Base-by-base conservation (phyloP, 37 sponge, comb jelly and placozoan species). In the Crambe crambe region DNA sequence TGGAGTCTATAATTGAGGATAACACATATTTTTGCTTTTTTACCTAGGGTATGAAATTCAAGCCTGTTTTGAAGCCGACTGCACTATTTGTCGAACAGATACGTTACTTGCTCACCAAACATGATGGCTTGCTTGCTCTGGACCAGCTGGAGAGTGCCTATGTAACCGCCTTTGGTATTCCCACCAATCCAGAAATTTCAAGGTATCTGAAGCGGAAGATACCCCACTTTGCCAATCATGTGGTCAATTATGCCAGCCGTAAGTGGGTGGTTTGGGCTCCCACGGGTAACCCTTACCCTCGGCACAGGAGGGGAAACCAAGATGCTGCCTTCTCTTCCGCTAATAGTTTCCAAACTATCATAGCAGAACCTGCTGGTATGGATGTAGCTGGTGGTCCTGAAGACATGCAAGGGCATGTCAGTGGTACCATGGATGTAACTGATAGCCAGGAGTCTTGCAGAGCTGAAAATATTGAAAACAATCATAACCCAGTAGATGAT, bases 201-300 rank as follows among this genome's bases (percentile, higher is more conserved):
- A 47, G 30, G 3, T 29, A 58, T 37, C 20, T 77, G 42, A 32
- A 59, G 32, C 29, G 40, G 9, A 71, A 58, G 44, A 34, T 84
- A 0, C 30, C 84, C 0, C 63, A 47, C 2, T 8, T 36, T 20
- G 75, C 81, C 31, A 35, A 75, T 8, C 85, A 84, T 27, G 67
- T 84, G 56, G 85, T 85, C 3, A 83, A 80, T 47, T 62, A 83
- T 3, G 27, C 85, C 38, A 59, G 60, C 20, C 36, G 56, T 22
- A 68, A 80, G 39, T 84, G 84, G 84, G 42, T 76, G 12, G 81
- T 89, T 37, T 89, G 90, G 90, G 81, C 81, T 2, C 85, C 90
- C 0, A 56, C 65, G 25, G 81, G 85, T 17, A 27, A 69, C 2
- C 80, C 85, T 1, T 80, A 84, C 37, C 90, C 90, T 39, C 31